Evolutionary conservation across 2,797 vertebrate species (phyloP).

Genomic region (Ceyx erithaca): DNA sequence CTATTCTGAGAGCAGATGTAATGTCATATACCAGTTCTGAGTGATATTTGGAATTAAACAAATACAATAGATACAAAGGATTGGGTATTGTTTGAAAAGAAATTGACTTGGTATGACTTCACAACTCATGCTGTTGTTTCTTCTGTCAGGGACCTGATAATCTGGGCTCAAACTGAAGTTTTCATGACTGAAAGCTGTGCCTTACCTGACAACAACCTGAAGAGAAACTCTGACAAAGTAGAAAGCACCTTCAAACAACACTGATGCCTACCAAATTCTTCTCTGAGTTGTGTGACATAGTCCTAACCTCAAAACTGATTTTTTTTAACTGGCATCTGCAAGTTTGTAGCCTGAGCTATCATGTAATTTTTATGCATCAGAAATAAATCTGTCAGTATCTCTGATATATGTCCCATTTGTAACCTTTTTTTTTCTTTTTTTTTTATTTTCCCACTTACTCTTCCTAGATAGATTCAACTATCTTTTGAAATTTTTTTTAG

Average conservation of each 20-base stretch:
- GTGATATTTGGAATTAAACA: constrained; percentile 21
- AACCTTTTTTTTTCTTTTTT: background rate
- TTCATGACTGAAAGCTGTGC: rapidly evolving
- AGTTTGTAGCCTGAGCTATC: background rate
- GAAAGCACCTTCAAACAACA: background rate
- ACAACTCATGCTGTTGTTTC: background rate
- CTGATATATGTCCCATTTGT: background rate
- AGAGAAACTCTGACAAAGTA: background rate
- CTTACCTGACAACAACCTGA: background rate
- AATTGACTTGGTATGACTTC: background rate
- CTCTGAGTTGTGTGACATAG: background rate
- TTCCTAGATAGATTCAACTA: background rate
- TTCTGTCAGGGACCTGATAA: background rate
- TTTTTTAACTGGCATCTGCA: background rate
- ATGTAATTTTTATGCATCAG: background rate
- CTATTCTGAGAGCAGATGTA: constrained; percentile 2
- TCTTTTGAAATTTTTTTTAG: background rate
- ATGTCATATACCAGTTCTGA: constrained; percentile 46
- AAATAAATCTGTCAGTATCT: background rate
- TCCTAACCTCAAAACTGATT: background rate
- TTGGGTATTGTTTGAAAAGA: background rate
- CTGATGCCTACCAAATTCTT: background rate
- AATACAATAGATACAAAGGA: background rate
- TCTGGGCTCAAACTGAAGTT: background rate
- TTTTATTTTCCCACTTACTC: background rate